Percentiles rank a stretch among this genome's conserved stretches.
Evolutionary conservation across 2,797 vertebrate species (phyloP).

Genomic region (Enteromius radiatus): DNA sequence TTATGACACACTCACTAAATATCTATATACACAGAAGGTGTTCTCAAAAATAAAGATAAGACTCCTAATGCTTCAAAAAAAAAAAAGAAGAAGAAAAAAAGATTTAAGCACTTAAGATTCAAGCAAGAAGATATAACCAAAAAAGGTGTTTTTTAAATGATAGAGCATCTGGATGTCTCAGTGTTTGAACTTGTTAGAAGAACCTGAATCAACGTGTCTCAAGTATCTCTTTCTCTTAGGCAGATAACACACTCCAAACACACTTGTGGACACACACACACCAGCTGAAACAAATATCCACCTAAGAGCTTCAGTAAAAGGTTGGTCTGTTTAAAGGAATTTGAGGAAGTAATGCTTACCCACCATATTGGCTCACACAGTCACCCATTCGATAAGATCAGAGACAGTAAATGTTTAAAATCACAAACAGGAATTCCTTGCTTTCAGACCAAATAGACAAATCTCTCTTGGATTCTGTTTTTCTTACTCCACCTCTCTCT

Average conservation of each 20-base stretch:
- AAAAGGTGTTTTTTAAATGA: conserved; percentile 18
- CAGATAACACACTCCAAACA: conserved; percentile 40
- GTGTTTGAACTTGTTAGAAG: conserved; percentile 76
- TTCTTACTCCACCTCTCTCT: conserved; percentile 62
- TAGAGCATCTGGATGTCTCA: conserved; percentile 39
- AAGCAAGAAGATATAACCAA: conserved; percentile 28
- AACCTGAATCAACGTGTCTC: conserved; percentile 46
- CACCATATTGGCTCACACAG: conserved; percentile 90
- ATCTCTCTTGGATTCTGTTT: conserved; percentile 54
- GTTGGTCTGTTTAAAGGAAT: conserved; percentile 13
- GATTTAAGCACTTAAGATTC: neutral
- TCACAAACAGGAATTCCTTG: conserved; percentile 68
- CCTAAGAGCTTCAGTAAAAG: conserved; percentile 45
- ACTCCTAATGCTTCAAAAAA: neutral
- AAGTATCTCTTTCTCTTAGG: conserved; percentile 48
- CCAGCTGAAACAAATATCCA: conserved; percentile 61
- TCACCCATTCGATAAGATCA: conserved; percentile 86
- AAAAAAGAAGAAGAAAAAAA: neutral
- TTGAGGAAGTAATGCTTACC: conserved; percentile 81
- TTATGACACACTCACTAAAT: conserved; percentile 7
- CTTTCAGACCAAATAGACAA: conserved; percentile 8
- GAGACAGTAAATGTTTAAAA: conserved; percentile 62
- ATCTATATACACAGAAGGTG: neutral
- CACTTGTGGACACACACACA: conserved; percentile 57
- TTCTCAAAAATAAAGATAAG: conserved; percentile 3